phyloP scores from a whole-genome alignment of 2,113 vertebrate species.

The Gopherus flavomarginatus region DNA sequence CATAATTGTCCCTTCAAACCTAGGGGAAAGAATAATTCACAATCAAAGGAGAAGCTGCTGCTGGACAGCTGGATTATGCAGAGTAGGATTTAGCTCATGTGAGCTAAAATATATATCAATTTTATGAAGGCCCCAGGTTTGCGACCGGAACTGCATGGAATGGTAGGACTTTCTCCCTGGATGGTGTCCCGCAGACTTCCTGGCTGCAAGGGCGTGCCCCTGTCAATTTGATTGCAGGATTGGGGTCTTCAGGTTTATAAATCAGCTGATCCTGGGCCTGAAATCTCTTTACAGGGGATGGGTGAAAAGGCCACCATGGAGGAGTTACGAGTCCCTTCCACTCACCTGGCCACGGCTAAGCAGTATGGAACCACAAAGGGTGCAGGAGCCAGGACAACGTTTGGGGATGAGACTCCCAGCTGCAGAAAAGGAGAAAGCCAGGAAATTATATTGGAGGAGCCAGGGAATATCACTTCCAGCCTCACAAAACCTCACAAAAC shows the following conservation, averaged over 20 bases:
- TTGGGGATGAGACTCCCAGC: not conserved
- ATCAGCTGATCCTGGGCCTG: not conserved
- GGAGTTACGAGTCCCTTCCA: not conserved
- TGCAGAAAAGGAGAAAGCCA: rapidly evolving
- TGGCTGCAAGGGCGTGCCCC: not conserved
- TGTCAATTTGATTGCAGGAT: rapidly evolving
- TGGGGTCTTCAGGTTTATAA: not conserved
- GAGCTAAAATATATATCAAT: rapidly evolving
- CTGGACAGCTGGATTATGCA: not conserved
- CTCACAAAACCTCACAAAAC: not conserved
- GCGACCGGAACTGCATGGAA: rapidly evolving
- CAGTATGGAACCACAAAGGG: not conserved
- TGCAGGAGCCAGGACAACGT: rapidly evolving
- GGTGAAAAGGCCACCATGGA: not conserved
- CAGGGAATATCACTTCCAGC: not conserved
- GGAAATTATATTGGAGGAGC: not conserved
- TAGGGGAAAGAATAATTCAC: not conserved
- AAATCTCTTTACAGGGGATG: not conserved
- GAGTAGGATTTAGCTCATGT: not conserved
- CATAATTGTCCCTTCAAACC: rapidly evolving
- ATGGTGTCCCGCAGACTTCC: rapidly evolving
- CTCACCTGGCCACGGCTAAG: not conserved
- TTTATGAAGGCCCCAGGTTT: rapidly evolving
- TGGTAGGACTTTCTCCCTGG: rapidly evolving
- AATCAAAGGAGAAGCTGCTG: not conserved